These are phyloP conservation scores for Orthonyx spaldingii DNA, from an alignment of 2,113 vertebrate species.

Conservation along the genomic window DNA sequence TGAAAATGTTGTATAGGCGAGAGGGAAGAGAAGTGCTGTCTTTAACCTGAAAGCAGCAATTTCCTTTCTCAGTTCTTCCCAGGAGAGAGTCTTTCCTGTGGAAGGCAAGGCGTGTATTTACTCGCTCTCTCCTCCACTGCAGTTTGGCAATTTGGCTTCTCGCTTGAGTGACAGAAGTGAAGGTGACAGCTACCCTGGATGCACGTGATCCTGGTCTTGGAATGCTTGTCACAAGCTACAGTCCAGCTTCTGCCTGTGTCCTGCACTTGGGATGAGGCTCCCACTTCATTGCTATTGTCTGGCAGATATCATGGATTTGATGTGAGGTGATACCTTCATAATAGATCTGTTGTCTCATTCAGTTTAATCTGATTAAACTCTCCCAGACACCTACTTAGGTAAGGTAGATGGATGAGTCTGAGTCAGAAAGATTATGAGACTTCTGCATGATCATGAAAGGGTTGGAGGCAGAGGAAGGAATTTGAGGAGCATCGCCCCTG, in stretches of 20 bases:
- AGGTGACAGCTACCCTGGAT: neutral
- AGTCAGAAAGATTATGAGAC: neutral
- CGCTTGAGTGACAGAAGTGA: neutral
- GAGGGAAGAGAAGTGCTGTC: neutral
- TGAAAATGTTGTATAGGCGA: neutral
- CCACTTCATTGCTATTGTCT: neutral
- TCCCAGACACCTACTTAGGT: neutral
- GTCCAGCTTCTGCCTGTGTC: neutral
- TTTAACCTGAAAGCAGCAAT: neutral
- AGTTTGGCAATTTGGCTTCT: neutral
- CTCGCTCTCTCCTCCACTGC: neutral
- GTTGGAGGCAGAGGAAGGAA: neutral
- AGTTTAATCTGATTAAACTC: constrained; percentile 9
- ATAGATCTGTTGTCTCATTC: neutral
- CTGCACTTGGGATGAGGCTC: neutral
- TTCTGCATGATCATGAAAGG: neutral
- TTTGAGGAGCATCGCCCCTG: neutral
- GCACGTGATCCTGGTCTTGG: neutral
- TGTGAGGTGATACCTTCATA: neutral
- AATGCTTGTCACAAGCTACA: neutral
- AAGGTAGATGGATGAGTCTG: neutral
- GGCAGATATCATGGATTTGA: neutral
- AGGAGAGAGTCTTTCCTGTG: neutral
- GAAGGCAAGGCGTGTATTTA: neutral
- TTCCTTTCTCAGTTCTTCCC: neutral